phyloP scores from a whole-genome alignment of 2,797 vertebrate species.

The Parauchenoglanis punctatus region DNA sequence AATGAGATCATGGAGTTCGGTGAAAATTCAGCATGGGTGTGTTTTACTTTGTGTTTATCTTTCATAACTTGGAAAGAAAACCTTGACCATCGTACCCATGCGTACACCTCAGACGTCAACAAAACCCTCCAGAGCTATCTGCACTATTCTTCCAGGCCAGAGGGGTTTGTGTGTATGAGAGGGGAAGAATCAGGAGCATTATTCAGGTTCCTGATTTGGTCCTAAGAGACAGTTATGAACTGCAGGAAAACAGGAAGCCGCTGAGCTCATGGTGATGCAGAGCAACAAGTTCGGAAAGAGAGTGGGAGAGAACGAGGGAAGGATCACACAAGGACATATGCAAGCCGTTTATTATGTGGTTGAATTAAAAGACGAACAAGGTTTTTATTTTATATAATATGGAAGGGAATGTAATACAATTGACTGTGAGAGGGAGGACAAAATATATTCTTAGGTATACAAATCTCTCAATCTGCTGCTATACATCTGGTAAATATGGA shows the following conservation, averaged over 20 bases:
- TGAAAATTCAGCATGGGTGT: conserved; percentile 16
- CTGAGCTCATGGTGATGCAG: conserved; percentile 54
- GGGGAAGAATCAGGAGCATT: conserved; percentile 49
- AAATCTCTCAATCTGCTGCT: background rate
- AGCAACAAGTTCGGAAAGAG: conserved; percentile 49
- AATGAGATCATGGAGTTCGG: conserved; percentile 7
- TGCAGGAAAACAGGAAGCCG: conserved; percentile 64
- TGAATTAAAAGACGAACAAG: conserved; percentile 8
- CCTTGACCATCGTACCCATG: conserved; percentile 47
- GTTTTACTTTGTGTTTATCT: conserved; percentile 15
- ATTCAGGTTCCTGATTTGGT: conserved; percentile 56
- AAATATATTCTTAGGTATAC: background rate
- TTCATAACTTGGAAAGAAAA: conserved; percentile 41
- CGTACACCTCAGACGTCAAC: conserved; percentile 51
- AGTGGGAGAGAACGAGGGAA: conserved; percentile 26
- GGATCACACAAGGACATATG: conserved; percentile 46
- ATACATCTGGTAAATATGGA: background rate
- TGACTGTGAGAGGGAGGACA: background rate
- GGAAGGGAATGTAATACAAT: background rate
- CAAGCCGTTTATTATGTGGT: background rate
- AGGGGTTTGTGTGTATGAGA: conserved; percentile 36
- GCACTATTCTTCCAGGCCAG: conserved; percentile 48
- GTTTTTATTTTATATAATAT: background rate
- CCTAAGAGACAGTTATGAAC: conserved; percentile 52
- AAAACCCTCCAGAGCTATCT: conserved; percentile 47